Evolutionary conservation across 1,140 invertebrate species (phyloP), one percentile per base, ranked within the genome.

Genomic region (Neomicropteryx cornuta): DNA sequence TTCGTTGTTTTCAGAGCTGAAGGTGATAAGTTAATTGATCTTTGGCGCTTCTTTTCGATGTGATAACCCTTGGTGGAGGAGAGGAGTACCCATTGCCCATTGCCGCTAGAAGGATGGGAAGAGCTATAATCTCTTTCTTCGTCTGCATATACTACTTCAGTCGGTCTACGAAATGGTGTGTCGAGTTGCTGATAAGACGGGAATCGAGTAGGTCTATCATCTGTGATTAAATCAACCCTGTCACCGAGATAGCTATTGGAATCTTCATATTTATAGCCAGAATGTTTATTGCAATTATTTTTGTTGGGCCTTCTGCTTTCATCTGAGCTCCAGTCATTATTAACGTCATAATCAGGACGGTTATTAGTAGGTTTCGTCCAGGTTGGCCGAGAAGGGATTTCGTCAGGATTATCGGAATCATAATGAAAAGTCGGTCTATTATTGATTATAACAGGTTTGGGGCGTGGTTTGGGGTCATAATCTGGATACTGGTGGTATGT

Each of bases 21-120:
- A 1, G 40, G 32, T 18, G 44, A 48, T 10, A 46, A 53, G 33
- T 50, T 62, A 6, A 75, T 34, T 5, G 62, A 68, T 40, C 64
- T 43, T 52, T 68, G 62, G 8, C 60, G 58, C 42, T 61, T 70
- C 48, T 47, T 64, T 37, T 58, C 72, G 41, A 66, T 49, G 71
- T 66, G 45, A 60, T 83, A 84, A 6, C 81, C 82, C 56, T 81
- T 79, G 6, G 81, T 84, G 2, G 79, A 82, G 0, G 82, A 83
- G 4, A 86, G 51, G 0, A 86, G 58, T 2, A 86, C 72, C 82
- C 82, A 86, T 38, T 82, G 73, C 1, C 82, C 82, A 39, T 83
- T 76, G 2, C 78, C 76, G 42, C 69, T 70, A 0, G 66, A 62
- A 2, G 79, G 77, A 50, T 80, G 68, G 3, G 63, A 62, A 11